A percentile compares a stretch with the other conserved stretches of the same genome.
Evolutionary conservation across 2,113 vertebrate species (phyloP).

Genomic region (Phalacrocorax pelagicus): DNA sequence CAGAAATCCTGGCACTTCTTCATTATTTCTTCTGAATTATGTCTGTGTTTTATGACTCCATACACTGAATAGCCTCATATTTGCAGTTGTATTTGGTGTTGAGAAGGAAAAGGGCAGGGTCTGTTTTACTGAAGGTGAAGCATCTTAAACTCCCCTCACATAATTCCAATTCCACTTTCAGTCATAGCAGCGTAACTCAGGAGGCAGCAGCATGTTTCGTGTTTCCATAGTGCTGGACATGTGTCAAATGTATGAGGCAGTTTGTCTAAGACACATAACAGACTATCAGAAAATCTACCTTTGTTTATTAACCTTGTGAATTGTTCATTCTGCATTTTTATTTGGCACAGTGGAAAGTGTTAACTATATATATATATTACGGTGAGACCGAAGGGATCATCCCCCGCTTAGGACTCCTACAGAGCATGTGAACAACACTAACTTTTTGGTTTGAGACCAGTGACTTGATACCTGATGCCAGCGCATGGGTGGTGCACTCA

Average conservation of each 20-base stretch:
- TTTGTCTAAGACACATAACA: not conserved
- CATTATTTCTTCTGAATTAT: not conserved
- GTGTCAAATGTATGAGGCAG: not conserved
- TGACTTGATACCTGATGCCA: not conserved
- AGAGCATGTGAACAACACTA: not conserved
- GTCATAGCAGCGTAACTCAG: not conserved
- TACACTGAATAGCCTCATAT: not conserved
- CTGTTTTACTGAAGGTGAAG: not conserved
- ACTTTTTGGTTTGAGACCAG: not conserved
- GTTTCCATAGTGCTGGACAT: not conserved
- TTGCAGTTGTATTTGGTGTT: not conserved
- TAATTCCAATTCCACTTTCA: conserved; percentile 15
- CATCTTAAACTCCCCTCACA: conserved; percentile 3
- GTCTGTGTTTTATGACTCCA: not conserved
- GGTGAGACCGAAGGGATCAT: not conserved
- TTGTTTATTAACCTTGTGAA: not conserved
- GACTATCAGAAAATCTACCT: not conserved
- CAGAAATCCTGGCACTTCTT: conserved; percentile 2
- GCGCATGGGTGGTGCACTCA: rapidly evolving
- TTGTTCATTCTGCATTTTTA: not conserved
- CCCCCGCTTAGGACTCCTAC: not conserved
- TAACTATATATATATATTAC: not conserved
- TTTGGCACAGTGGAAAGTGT: not conserved
- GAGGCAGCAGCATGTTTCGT: not conserved
- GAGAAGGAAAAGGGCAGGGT: conserved; percentile 9